Evolutionary conservation across 2,888 invertebrate genomes (phyloP).

Genomic region (Gymnoscelis rufifasciata): DNA sequence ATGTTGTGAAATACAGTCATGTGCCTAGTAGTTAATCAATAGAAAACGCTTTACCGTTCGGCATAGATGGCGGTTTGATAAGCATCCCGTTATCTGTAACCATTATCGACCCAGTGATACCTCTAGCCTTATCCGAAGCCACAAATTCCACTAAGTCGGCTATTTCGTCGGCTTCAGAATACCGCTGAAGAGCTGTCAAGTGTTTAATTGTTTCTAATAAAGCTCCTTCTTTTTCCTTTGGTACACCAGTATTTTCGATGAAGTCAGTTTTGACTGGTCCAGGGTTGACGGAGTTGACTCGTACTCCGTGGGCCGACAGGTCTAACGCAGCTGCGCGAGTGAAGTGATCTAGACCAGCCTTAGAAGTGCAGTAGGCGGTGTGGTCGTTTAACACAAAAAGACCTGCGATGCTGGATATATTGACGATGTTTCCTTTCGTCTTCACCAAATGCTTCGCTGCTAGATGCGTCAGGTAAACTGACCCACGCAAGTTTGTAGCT

Average conservation of each 20-base stretch:
- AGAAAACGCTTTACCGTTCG: no score
- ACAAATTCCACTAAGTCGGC: conserved; percentile 89
- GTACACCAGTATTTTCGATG: conserved; percentile 20
- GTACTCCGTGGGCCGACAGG: conserved; percentile 83
- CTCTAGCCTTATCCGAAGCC: conserved; percentile 79
- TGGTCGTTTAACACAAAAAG: not conserved
- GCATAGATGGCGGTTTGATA: no score
- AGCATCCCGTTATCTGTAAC: conserved; percentile 32
- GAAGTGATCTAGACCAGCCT: conserved; percentile 85
- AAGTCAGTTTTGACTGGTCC: conserved; percentile 82
- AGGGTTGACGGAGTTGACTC: conserved; percentile 91
- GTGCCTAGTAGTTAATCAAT: no score
- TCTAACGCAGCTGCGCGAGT: conserved; percentile 90
- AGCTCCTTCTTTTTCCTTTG: conserved; percentile 41
- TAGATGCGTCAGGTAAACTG: conserved; percentile 33
- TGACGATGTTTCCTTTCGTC: conserved; percentile 40
- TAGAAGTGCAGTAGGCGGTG: conserved; percentile 34
- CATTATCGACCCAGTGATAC: conserved; percentile 85
- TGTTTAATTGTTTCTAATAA: conserved; percentile 82
- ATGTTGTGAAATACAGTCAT: no score
- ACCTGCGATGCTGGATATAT: conserved; percentile 39
- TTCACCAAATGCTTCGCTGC: conserved; percentile 34
- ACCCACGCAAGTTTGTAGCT: conserved; percentile 35
- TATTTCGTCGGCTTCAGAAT: conserved; percentile 52
- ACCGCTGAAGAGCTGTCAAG: conserved; percentile 89